Base-by-base conservation (phyloP, 2,888 invertebrate species). In the Acholoe squamosa region DNA sequence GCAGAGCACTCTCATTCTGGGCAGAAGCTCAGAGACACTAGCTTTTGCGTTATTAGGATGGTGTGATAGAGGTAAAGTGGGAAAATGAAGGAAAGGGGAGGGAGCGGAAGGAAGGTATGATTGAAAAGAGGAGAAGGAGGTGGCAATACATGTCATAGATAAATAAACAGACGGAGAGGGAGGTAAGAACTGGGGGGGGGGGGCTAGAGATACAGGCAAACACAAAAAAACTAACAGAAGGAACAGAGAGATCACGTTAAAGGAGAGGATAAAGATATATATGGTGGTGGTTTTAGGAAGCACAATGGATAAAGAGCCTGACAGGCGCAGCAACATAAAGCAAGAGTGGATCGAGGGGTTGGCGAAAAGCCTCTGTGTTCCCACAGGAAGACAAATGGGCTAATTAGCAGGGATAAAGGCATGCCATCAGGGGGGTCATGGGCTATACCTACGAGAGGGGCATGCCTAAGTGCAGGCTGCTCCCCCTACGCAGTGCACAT, bases 391-490 rank as follows among this genome's bases (percentile, higher is more conserved):
- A 71, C 5, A 71, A 33, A 80, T n/a, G 33, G 43, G 33, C 80
- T 80, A 80, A 80, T 80, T 33, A 80, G 80, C 12, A 43, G 25
- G 43, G 43, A 80, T 80, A 80, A 80, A 80, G 33, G 80, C 80
- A 5, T 80, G 33, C 43, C 80, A 43, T 80, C 43, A 76, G 76
- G 0, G 25, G 31, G 76, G 76, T 25, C 31, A 31, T 25, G 25
- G 76, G 76, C 76, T 19, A 31, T n/a, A 31, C 28, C 25, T 31
- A 25, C 16, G 76, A 31, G 25, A 31, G 5, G 31, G 31, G 76
- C 31, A 25, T 25, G 76, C 31, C 25, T 76, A 25, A 31, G 28
- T 28, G 31, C 28, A 28, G 76, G 5, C 28, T 31, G 25, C 31
- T 5, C 76, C 76, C 61, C 5, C 61, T 14, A 19, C 22, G 14